Base-by-base conservation (phyloP, 2,797 vertebrate species). In the Phaenicophaeus curvirostris region DNA sequence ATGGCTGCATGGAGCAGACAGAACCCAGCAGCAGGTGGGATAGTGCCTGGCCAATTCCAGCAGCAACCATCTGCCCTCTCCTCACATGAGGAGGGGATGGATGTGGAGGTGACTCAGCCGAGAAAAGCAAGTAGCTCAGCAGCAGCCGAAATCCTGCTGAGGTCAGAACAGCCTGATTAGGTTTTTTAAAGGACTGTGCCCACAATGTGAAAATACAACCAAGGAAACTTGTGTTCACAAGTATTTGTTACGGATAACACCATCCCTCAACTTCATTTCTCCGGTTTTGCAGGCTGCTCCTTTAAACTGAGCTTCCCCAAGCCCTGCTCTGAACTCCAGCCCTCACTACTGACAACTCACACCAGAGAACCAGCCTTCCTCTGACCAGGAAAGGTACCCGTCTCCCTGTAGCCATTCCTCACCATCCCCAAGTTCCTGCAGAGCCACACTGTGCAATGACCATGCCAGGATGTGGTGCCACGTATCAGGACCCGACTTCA, bases 51-150 rank as follows among this genome's bases (percentile, higher is more conserved):
- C 85, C 79, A 61, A 76, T 82, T 80, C 87, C 85, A 93, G 93
- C 69, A 72, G 4, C 63, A 69, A 30, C 87, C 48, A 88, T 66
- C 72, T 92, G 90, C 84, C 90, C 65, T 62, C 68, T 24, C 23
- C 18, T 21, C 30, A 15, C n/a, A 5, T 53, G 35, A 35, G 46
- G 63, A 77, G 88, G 59, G 78, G 63, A 74, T 61, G 88, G 84
- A 59, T 35, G 9, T 31, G 84, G 78, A 94, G 74, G 65, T 76
- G 94, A 85, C 92, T 94, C 76, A 78, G 85, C 83, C 66, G 85
- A 81, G 35, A 77, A 81, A 59, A 90, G 18, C 79, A 85, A 74
- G 44, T 0, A 55, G 66, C 50, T 81, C 77, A 61, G 81, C 81
- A 62, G 62, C 66, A 76, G 79, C 0, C 69, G 59, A 71, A 89